These are phyloP conservation scores for Keiferia lycopersicella DNA, from an alignment of 2,888 invertebrate genomes.

Conservation along the genomic window DNA sequence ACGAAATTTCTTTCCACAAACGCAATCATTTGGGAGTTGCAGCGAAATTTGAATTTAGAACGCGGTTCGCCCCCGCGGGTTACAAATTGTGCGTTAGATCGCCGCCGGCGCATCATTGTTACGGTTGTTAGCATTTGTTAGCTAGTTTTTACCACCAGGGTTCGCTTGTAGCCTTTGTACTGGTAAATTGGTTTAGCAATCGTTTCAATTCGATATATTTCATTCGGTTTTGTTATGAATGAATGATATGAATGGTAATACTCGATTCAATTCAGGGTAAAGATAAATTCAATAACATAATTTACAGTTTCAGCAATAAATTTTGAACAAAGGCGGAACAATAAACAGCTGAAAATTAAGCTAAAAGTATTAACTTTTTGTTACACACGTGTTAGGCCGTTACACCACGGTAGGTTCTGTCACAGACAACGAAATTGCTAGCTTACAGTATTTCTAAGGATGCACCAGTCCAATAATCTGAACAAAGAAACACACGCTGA, in stretches of 20 bases:
- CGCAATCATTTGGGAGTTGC: conserved; percentile 61
- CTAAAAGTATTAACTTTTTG: too few relatives aligned
- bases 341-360: too few relatives aligned
- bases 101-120: conserved; percentile 58
- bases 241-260: neutral
- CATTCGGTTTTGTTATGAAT: neutral
- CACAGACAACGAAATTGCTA: too few relatives aligned
- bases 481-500: too few relatives aligned
- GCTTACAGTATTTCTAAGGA: too few relatives aligned
- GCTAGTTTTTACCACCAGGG: conserved; percentile 35
- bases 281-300: too few relatives aligned
- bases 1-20: conserved; percentile 53
- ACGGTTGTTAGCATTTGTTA: conserved; percentile 57
- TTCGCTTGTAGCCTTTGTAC: neutral
- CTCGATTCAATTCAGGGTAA: too few relatives aligned
- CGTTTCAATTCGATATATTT: neutral
- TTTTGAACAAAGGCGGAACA: too few relatives aligned
- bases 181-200: neutral
- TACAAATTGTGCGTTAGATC: conserved; percentile 74
- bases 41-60: conserved; percentile 70
- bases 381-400: too few relatives aligned
- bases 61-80: conserved; percentile 52
- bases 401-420: too few relatives aligned
- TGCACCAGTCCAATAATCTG: too few relatives aligned
- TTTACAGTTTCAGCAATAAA: too few relatives aligned